A percentile compares a stretch with the other conserved stretches of the same genome.
Evolutionary conservation across 2,113 vertebrate genomes (phyloP).

Genomic region (Pelobates fuscus): DNA sequence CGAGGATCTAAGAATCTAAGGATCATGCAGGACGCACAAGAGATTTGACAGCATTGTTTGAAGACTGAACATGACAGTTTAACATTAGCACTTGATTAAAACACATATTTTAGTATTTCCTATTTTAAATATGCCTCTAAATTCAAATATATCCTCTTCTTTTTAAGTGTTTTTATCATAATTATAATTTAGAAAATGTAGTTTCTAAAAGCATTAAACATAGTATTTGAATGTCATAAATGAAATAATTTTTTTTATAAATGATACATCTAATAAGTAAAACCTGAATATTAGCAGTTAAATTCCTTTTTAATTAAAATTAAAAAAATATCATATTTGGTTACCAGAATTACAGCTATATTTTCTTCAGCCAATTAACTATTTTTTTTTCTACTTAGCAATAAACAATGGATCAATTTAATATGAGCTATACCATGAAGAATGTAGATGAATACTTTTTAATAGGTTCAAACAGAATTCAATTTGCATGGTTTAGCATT

Average conservation of each 20-base stretch:
- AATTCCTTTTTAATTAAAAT: neutral
- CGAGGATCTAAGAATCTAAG: too few species aligned
- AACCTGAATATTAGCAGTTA: neutral
- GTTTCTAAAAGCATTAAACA: neutral
- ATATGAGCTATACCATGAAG: neutral
- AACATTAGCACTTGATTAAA: too few species aligned
- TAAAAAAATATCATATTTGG: neutral
- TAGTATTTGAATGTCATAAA: neutral
- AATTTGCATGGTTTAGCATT: constrained; percentile 19
- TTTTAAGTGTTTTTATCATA: too few species aligned
- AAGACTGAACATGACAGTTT: too few species aligned
- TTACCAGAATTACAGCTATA: neutral
- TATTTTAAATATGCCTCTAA: too few species aligned
- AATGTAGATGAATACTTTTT: neutral
- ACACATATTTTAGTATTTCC: too few species aligned
- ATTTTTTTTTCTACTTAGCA: neutral
- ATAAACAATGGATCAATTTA: constrained; percentile 1
- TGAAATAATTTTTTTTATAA: neutral
- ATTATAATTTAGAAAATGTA: too few species aligned
- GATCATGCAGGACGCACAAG: too few species aligned
- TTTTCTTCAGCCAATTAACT: neutral
- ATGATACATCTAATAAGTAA: neutral
- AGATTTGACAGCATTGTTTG: too few species aligned
- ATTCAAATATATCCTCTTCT: too few species aligned
- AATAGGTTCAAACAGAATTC: neutral